Evolutionary conservation across 2,797 vertebrate genomes (phyloP), one percentile per base, ranked within the genome.

Genomic region (Pseudomugil tenellus): DNA sequence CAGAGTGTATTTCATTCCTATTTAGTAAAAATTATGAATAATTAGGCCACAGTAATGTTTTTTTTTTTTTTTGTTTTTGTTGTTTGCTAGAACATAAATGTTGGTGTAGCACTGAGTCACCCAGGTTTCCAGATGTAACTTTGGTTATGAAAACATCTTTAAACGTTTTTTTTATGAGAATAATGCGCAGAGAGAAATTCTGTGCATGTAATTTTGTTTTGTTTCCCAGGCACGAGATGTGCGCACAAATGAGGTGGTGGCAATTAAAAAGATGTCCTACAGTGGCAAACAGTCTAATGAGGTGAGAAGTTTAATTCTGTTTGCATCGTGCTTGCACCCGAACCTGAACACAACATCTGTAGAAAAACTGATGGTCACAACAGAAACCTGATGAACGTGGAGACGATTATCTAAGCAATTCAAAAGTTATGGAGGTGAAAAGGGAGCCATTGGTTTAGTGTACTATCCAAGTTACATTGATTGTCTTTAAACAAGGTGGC

Each of bases 191-290:
- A 70, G 39, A 32, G n/a, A n/a, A n/a, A n/a, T n/a, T n/a, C n/a
- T n/a, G n/a, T n/a, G n/a, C n/a, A n/a, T n/a, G n/a, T n/a, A n/a
- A n/a, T n/a, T n/a, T n/a, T n/a, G n/a, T n/a, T 84, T 28, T 76
- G 54, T 68, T 82, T 25, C 78, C 3, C 74, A 98, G 98, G 98
- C 98, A 85, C 96, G 97, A 72, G 97, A 99, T 91, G 93, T 96
- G 81, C 97, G 97, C 86, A 98, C 96, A 74, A 96, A 97, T 67
- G 98, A 99, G 91, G 98, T 99, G 93, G 97, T 99, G 95, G 98
- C 98, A 90, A 98, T 99, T 92, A 99, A 99, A 92, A 99, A 99
- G 92, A 99, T 99, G 98, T 99, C 97, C 65, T 99, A 99, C 77
- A 97, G 92, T 78, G 98, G 97, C 77, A 99, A 99, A 87, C 98